Evolutionary conservation across 1,140 invertebrate species (phyloP), one percentile per base, ranked within the genome.

Genomic region (Zaprionus ornatus): DNA sequence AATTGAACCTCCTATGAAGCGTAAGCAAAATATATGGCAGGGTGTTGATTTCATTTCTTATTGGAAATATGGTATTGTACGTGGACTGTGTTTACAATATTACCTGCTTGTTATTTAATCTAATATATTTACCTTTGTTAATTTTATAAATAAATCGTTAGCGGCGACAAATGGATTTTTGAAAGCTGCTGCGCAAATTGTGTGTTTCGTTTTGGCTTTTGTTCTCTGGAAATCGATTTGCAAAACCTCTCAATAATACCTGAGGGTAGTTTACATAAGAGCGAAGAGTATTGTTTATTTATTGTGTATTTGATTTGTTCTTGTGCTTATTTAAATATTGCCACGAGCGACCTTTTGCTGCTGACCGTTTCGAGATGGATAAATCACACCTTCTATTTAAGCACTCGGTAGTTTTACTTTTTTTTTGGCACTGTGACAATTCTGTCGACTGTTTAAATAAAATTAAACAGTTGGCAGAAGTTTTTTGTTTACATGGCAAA

Each of bases 341-440:
- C 45, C 45, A 13, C 19, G 45, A 10, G 45, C 25, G 54, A 73
- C 37, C 68, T 55, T 66, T 50, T 23, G 45, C 23, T 50, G 45
- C 17, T 50, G 45, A 48, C 45, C n/a, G n/a, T 48, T 48, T 10
- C 50, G 32, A 42, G 2, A 55, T 55, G 25, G 25, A 48, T 40
- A 76, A 40, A 67, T 67, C 63, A 87, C 84, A 88, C 84, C 84
- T 88, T 88, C 64, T 71, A 55, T 64, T 19, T 23, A 23, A 50
- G 19, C 45, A 50, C 45, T 3, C 45, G 10, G 19, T 12, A 50
- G 19, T 1, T 64, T 54, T 37, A 17, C 23, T 17, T 25, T 27
- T 45, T 56, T 56, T 85, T 88, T 88, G 84, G 84, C 84, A 90
- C 59, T 23, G 70, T 88, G 85, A 76, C 84, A 88, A 88, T 74